phyloP scores from a whole-genome alignment of 1,140 invertebrate genomes.

The Drosophila micromelanica region DNA sequence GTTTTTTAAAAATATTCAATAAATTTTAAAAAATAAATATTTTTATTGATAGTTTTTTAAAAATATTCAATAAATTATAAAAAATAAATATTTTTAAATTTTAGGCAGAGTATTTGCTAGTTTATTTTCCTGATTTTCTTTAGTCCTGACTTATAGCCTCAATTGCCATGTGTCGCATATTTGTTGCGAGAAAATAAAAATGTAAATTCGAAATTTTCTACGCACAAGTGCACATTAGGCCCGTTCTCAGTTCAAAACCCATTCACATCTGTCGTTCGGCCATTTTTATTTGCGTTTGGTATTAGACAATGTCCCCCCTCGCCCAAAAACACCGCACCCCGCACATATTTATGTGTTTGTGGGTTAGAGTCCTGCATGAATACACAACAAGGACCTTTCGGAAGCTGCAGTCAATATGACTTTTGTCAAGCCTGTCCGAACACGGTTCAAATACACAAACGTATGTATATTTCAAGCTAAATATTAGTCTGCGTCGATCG shows the following conservation, averaged over 20 bases:
- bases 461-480: neutral
- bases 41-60: too few relatives aligned
- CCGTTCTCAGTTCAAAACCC: conserved; percentile 21
- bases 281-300: conserved; percentile 72
- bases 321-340: neutral
- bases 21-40: too few relatives aligned
- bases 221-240: conserved; percentile 72
- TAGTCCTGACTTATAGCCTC: conserved; percentile 47
- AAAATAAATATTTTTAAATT: too few relatives aligned
- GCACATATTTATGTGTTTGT: conserved; percentile 4
- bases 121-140: conserved; percentile 14
- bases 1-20: too few relatives aligned
- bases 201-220: conserved; percentile 78
- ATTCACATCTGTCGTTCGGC: conserved; percentile 35
- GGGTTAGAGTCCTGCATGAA: conserved; percentile 33
- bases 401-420: conserved; percentile 14
- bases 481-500: conserved; percentile 11
- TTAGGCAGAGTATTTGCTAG: conserved; percentile 33
- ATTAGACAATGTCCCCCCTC: conserved; percentile 54
- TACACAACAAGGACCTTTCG: conserved; percentile 21
- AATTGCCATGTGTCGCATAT: conserved; percentile 76
- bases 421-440: conserved; percentile 6
- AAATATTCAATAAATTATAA: too few relatives aligned
- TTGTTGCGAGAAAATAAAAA: conserved; percentile 64
- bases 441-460: neutral